phyloP scores from a whole-genome alignment of 2,797 vertebrate species.

The Sebastes nivosus region DNA sequence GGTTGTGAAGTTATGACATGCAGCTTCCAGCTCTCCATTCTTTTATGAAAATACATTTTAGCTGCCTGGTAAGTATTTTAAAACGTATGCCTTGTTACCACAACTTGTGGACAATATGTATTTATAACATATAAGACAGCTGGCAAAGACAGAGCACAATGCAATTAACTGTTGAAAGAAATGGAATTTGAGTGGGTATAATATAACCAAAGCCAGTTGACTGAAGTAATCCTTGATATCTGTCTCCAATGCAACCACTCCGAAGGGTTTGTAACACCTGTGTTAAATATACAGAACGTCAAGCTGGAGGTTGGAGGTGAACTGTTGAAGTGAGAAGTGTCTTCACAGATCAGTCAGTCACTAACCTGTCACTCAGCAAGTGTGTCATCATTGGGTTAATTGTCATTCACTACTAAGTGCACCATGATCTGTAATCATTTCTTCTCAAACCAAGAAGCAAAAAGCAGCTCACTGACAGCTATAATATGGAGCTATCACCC shows the following conservation, averaged over 20 bases:
- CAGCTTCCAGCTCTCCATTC: too few relatives aligned
- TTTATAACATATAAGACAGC: not conserved
- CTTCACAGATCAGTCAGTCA: not conserved
- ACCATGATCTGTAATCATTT: constrained; percentile 20
- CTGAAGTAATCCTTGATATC: not conserved
- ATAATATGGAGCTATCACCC: not conserved
- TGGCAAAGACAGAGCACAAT: not conserved
- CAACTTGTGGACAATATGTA: not conserved
- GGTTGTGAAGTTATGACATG: too few relatives aligned
- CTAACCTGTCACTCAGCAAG: not conserved
- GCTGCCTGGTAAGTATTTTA: too few relatives aligned
- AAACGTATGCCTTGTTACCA: too few relatives aligned
- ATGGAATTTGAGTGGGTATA: not conserved
- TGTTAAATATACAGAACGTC: not conserved
- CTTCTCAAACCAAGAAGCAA: constrained; percentile 3
- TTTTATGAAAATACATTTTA: too few relatives aligned
- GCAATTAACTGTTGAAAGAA: not conserved
- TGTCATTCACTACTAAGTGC: not conserved
- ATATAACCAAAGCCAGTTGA: not conserved
- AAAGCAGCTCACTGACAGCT: not conserved
- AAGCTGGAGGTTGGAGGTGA: not conserved
- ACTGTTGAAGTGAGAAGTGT: not conserved
- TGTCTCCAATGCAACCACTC: not conserved
- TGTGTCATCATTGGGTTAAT: constrained; percentile 14
- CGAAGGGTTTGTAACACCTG: fast-evolving